These are phyloP conservation scores for Lasiurus borealis DNA, from an alignment of 2,113 vertebrate genomes.

Conservation along the genomic window DNA sequence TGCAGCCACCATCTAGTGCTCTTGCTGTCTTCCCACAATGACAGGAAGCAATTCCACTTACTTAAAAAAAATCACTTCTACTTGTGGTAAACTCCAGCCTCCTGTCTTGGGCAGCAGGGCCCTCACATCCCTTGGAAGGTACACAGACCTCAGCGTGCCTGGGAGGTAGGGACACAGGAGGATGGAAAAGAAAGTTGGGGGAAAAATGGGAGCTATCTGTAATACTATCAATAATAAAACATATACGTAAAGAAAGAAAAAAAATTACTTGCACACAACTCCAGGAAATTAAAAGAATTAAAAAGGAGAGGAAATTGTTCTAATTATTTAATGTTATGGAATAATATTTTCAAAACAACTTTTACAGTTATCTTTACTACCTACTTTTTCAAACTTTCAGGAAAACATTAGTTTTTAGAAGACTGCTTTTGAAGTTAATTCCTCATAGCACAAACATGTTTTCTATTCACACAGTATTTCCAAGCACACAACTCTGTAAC, in stretches of 20 bases:
- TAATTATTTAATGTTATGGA: too few species aligned
- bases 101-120: neutral
- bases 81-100: neutral
- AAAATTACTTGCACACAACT: neutral
- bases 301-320: neutral
- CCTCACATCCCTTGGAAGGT: neutral
- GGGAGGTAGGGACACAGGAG: neutral
- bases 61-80: neutral
- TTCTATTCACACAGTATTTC: neutral
- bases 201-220: too few species aligned
- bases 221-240: too few species aligned
- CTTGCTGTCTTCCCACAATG: neutral
- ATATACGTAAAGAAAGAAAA: neutral
- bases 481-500: neutral
- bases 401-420: neutral
- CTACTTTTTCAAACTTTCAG: neutral
- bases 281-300: neutral
- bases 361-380: neutral
- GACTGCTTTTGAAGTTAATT: neutral
- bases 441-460: neutral
- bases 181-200: neutral
- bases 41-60: neutral
- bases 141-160: neutral
- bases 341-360: neutral
- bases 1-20: neutral